Evolutionary conservation across 2,113 vertebrate species (phyloP).

Genomic region (Gavia stellata): DNA sequence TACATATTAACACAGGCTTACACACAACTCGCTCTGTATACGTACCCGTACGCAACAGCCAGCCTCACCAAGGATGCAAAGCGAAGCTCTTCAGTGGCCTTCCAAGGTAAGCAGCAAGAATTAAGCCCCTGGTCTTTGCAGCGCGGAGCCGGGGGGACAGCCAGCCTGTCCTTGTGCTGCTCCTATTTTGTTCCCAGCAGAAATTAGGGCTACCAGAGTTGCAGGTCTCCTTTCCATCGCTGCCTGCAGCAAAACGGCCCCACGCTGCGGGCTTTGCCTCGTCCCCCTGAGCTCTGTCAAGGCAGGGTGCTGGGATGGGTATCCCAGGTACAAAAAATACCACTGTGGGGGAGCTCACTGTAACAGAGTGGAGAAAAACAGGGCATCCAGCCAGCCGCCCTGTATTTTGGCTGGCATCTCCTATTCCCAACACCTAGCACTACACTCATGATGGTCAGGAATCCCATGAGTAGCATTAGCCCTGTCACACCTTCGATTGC

Average conservation of each 20-base stretch:
- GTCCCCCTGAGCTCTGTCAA: fast-evolving
- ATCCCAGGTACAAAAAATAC: background rate
- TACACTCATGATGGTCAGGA: background rate
- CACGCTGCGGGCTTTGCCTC: fast-evolving
- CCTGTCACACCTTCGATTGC: background rate
- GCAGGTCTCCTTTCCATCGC: background rate
- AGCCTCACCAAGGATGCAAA: background rate
- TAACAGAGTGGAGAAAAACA: background rate
- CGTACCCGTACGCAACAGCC: fast-evolving
- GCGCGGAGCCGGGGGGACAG: background rate
- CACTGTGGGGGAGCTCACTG: background rate
- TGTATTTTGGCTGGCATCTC: background rate
- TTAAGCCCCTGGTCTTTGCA: background rate
- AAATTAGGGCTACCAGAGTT: no score
- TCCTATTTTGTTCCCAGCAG: background rate
- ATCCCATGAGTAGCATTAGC: background rate
- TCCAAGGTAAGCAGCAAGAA: constrained; percentile 18
- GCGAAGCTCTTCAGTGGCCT: background rate
- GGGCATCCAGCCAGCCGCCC: background rate
- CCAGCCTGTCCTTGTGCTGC: background rate
- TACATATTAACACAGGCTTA: constrained; percentile 9
- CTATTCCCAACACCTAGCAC: background rate
- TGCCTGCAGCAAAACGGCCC: background rate
- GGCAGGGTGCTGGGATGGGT: background rate
- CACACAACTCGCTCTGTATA: background rate